Conservation (phyloP, 37 sponge, comb jelly and placozoan genomes). For the Ephydatia muelleri region DNA sequence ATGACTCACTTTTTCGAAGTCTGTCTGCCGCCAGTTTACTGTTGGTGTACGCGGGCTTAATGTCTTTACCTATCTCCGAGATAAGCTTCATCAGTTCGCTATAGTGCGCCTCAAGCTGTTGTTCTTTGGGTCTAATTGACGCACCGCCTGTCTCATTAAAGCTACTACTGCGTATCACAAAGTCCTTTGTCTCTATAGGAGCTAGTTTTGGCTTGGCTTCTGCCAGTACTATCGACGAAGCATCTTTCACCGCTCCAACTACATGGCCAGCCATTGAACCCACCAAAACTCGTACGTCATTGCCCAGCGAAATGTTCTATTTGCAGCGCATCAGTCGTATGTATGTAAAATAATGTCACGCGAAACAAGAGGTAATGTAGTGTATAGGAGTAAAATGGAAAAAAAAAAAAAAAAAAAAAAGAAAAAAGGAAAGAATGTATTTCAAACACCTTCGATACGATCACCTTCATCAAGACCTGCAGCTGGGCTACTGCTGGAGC, state of each 20-base stretch:
- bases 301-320: not conserved
- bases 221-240: not conserved
- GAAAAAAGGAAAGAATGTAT: too few relatives aligned
- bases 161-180: not conserved
- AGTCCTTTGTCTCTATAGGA: not conserved
- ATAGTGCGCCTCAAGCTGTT: conserved; percentile 61
- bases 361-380: not conserved
- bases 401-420: not conserved
- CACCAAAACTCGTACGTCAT: not conserved
- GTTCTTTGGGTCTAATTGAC: not conserved
- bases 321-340: not conserved
- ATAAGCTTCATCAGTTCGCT: conserved; percentile 63
- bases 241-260: not conserved
- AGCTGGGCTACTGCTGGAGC: not conserved
- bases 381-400: not conserved
- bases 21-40: conserved; percentile 70
- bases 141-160: not conserved
- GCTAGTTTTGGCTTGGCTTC: not conserved
- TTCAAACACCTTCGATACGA: not conserved
- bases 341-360: not conserved
- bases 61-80: conserved; percentile 78
- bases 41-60: conserved; percentile 89
- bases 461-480: not conserved
- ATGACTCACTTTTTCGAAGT: conserved; percentile 74
- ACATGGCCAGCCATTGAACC: not conserved